Base-by-base conservation (phyloP, 2,113 vertebrate genomes). In the Chroicocephalus ridibundus region DNA sequence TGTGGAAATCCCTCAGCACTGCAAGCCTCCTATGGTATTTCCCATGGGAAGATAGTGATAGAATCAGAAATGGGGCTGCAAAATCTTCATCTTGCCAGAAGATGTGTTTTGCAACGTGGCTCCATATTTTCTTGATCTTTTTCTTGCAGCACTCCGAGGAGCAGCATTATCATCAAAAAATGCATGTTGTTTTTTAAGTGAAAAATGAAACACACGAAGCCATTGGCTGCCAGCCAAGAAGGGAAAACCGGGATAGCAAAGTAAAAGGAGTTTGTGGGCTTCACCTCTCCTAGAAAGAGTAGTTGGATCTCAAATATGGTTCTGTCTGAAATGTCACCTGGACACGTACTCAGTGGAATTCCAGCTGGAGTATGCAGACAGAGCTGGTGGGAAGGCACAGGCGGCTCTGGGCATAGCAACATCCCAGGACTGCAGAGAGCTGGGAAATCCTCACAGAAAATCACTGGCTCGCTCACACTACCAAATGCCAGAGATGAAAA, bases 381-480 rank as follows among this genome's bases (percentile, higher is more conserved):
- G 36, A 79, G 32, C 13, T 65, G 24, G 15, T 47, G 26, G 47
- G 38, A 94, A 89, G 76, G 29, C 3, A 21, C 52, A 89, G 70
- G 26, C 19, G 70, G 11, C 44, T 84, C 34, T 72, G n/a, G 31
- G 13, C 18, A 34, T 12, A 34, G 34, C 40, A 55, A 5, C 21
- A 61, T 79, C 20, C 44, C 31, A 47, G 54, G 46, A 49, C 44
- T 36, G 7, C 47, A 69, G 24, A 74, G 54, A 90, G 22, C 32
- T 75, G 40, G 31, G 42, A 75, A 68, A 76, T 55, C 42, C 26
- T 51, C n/a, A 2, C 0, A 15, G 51, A 46, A 93, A 75, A 66
- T 9, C 9, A 12, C 18, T 20, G 31, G 5, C n/a, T 76, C 1
- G 0, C 17, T 75, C 61, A 58, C 12, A 25, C 9, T 27, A 21